Conservation (phyloP, 2,797 vertebrate genomes). For the Hippopotamyrus pictus region DNA sequence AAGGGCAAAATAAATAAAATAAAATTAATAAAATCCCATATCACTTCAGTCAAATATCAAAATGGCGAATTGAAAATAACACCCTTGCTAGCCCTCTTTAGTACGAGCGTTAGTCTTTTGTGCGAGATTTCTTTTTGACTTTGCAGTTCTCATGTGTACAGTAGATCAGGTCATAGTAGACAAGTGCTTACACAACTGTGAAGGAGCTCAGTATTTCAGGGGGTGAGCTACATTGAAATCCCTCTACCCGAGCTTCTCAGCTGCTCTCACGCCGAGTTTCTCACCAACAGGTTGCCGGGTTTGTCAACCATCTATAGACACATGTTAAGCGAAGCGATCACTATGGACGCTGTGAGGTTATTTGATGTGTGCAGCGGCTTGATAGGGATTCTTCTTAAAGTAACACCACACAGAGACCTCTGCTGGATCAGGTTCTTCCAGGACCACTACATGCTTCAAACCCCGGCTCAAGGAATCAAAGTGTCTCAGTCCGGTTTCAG, state of each 20-base stretch:
- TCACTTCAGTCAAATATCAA: background rate
- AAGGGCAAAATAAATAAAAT: background rate
- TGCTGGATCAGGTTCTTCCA: background rate
- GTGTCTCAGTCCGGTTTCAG: slow-evolving; percentile 7
- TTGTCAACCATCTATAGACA: background rate
- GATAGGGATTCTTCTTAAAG: background rate
- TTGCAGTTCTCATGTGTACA: slow-evolving; percentile 35
- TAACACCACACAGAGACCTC: background rate
- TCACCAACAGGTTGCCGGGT: background rate
- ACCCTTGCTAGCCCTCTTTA: background rate
- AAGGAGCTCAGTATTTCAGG: slow-evolving; percentile 25
- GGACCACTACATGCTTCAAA: background rate
- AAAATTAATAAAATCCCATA: background rate
- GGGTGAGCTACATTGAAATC: slow-evolving; percentile 39
- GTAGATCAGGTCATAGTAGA: slow-evolving; percentile 34
- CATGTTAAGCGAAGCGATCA: background rate
- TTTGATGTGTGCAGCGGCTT: background rate
- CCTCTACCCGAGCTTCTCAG: slow-evolving; percentile 6
- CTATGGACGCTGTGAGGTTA: background rate
- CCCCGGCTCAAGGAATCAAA: slow-evolving; percentile 11
- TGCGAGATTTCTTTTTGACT: slow-evolving; percentile 1
- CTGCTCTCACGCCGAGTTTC: background rate
- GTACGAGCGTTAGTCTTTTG: background rate
- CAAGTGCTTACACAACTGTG: slow-evolving; percentile 41
- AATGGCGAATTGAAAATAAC: background rate